Conservation (phyloP, 2,888 invertebrate species). For the Conomelus anceps region DNA sequence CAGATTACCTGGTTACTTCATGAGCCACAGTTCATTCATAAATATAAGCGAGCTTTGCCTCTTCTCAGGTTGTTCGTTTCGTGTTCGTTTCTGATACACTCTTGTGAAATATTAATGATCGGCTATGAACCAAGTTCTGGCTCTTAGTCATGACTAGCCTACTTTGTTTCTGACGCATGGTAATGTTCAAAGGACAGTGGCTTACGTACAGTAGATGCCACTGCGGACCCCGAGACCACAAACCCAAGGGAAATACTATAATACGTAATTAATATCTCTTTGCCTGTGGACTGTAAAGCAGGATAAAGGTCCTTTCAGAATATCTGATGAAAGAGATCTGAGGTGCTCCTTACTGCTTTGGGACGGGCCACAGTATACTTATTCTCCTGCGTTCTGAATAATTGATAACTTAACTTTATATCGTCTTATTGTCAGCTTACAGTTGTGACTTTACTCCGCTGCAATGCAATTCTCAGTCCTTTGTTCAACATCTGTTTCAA, state of each 20-base stretch:
- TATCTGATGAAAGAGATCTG: neutral
- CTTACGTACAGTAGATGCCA: neutral
- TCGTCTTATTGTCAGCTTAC: neutral
- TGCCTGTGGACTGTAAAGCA: neutral
- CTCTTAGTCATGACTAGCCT: neutral
- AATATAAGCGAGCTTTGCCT: no score
- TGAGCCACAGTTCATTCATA: no score
- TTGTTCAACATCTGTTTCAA: neutral
- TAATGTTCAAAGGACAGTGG: neutral
- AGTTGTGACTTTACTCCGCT: no score
- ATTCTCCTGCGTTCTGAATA: neutral
- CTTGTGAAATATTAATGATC: neutral
- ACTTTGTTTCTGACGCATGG: neutral
- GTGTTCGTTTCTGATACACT: neutral
- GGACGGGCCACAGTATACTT: neutral
- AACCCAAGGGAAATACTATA: neutral
- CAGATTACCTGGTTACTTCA: no score
- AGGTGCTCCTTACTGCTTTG: neutral
- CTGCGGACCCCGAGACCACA: neutral
- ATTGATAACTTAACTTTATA: neutral
- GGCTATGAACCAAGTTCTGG: neutral
- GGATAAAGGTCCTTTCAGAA: neutral
- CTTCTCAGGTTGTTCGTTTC: no score
- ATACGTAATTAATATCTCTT: neutral
- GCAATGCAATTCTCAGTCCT: neutral